Percentiles rank a stretch among this genome's conserved stretches.
phyloP scores from a whole-genome alignment of 2,797 vertebrate species.

The Australoheros facetus region DNA sequence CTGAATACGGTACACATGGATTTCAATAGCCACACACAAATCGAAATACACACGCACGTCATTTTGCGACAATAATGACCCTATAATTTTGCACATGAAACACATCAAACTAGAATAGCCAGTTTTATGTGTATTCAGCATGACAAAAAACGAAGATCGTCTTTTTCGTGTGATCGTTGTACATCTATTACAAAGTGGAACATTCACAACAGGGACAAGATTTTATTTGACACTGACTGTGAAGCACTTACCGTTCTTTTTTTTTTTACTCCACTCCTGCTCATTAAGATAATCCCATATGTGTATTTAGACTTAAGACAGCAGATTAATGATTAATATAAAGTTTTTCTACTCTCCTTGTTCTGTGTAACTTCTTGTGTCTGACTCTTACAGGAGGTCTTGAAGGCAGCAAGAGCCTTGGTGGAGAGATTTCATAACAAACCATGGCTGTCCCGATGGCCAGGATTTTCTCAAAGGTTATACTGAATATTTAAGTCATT shows the following conservation, averaged over 20 bases:
- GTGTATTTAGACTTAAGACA: too few species aligned
- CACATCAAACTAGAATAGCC: neutral
- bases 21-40: neutral
- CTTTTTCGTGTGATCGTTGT: too few species aligned
- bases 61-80: neutral
- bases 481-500: neutral
- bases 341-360: neutral
- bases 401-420: conserved; percentile 39
- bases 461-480: conserved; percentile 76
- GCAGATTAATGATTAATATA: neutral
- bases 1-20: neutral
- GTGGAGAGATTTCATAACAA: conserved; percentile 50
- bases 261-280: neutral
- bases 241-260: neutral
- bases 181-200: too few species aligned
- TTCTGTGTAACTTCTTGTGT: neutral
- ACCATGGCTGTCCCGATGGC: conserved; percentile 72
- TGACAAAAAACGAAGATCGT: too few species aligned
- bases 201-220: neutral
- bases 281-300: neutral
- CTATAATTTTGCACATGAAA: neutral
- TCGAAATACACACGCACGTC: neutral
- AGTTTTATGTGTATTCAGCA: too few species aligned
- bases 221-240: neutral
- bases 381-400: fast-evolving